Conservation (phyloP, 2,888 invertebrate genomes). For the Drosophila aldrichi region DNA sequence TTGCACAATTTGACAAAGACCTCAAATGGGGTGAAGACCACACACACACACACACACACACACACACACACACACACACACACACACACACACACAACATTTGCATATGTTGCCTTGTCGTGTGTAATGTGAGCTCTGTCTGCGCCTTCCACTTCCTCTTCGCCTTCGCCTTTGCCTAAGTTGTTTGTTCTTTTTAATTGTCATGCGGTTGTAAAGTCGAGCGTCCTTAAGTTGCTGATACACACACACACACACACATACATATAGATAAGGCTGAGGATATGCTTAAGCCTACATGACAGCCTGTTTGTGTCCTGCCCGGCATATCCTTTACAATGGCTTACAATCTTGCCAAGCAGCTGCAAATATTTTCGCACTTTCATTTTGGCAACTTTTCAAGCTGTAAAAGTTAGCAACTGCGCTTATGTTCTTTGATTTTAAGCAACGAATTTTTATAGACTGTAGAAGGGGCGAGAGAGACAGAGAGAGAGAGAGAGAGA, state of each 20-base stretch:
- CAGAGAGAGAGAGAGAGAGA: background rate
- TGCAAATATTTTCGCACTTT: constrained; percentile 13
- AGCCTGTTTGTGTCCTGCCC: constrained; percentile 34
- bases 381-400: constrained; percentile 42
- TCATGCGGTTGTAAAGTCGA: constrained; percentile 47
- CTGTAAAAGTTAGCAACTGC: constrained; percentile 39
- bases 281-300: constrained; percentile 6
- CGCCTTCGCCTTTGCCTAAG: constrained; percentile 12
- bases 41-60: no score
- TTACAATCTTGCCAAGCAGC: constrained; percentile 8
- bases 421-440: constrained; percentile 68
- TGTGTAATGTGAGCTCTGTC: constrained; percentile 30
- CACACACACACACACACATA: constrained; percentile 4
- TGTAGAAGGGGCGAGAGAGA: background rate
- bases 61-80: no score
- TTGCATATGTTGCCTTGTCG: constrained; percentile 59
- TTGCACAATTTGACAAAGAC: constrained; percentile 68
- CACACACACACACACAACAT: constrained; percentile 8
- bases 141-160: background rate
- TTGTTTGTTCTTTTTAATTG: constrained; percentile 64
- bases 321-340: constrained; percentile 58
- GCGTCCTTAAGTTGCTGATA: constrained; percentile 16
- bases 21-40: background rate
- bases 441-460: constrained; percentile 45
- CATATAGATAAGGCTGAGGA: constrained; percentile 10